Evolutionary conservation across 1,140 invertebrate species (phyloP), one percentile per base, ranked within the genome.

Genomic region (Calliphora vicina): DNA sequence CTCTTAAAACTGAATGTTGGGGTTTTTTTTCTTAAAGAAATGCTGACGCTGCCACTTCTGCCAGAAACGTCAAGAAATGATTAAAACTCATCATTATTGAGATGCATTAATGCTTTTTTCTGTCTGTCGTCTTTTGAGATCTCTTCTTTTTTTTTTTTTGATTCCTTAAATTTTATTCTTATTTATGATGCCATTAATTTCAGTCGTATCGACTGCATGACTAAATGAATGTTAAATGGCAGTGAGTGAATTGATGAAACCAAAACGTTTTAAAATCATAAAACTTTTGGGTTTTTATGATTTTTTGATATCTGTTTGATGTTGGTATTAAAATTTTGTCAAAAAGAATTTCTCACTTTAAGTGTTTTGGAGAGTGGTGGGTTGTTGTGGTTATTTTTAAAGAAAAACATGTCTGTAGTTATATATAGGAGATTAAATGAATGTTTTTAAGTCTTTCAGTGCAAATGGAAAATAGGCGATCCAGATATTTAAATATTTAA

Each of bases 161-260:
- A 35, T 57, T 17, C n/a, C n/a, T 57, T 57, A n/a, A 67, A 67
- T 67, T 20, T 23, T 20, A 23, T 20, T 67, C n/a, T 67, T 67
- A 67, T 67, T 67, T 67, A 67, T 67, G 61, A 67, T 67, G 61
- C 61, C 20, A 67, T 67, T 67, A 67, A 67, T n/a, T 57, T 17
- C 50, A 35, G 6, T 35, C 35, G 5, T 35, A 35, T 35, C 35
- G 35, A 35, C 35, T 35, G 35, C 35, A 35, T 35, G 35, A 35
- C 35, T 35, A 35, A 35, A 35, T 35, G 6, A 35, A 8, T 35
- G 35, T 35, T 35, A 35, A 35, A n/a, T n/a, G n/a, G n/a, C n/a
- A 35, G 35, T 17, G 45, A 50, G 1, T 50, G 45, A 50, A 50
- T 50, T 17, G 12, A 50, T 12, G 12, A 45, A 45, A 45, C 43